Evolutionary conservation across 2,888 invertebrate species (phyloP).

Genomic region (Orchesella flavescens): DNA sequence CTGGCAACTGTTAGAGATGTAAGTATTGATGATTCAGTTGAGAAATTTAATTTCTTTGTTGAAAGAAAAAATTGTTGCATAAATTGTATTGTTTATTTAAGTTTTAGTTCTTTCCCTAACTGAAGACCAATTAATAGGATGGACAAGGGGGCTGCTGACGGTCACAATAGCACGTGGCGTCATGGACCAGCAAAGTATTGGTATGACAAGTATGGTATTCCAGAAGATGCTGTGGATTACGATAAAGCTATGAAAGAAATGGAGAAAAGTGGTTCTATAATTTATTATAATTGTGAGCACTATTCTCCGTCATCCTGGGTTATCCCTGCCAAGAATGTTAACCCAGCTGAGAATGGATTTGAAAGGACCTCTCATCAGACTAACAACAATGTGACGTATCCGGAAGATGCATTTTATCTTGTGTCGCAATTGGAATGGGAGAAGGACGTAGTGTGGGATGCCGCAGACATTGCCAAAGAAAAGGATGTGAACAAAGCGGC

Average conservation of each 20-base stretch:
- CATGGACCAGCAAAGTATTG: constrained; percentile 98
- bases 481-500: not conserved
- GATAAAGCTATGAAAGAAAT: constrained; percentile 87
- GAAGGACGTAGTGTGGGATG: constrained; percentile 98
- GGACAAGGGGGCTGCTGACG: no score
- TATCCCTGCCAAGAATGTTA: not conserved
- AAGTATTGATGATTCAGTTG: no score
- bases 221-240: constrained; percentile 93
- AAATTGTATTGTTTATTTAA: no score
- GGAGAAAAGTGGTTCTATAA: not conserved
- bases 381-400: constrained; percentile 73
- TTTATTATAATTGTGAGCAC: not conserved
- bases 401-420: constrained; percentile 94
- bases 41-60: no score
- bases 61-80: no score
- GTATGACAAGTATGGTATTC: constrained; percentile 97
- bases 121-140: no score
- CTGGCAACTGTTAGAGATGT: no score
- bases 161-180: no score
- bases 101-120: no score
- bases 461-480: constrained; percentile 72
- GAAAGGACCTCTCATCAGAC: not conserved
- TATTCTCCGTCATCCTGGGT: not conserved
- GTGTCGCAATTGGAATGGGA: constrained; percentile 97
- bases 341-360: no score